phyloP scores from a whole-genome alignment of 64 coral and sea anemone species.

The Montipora capricornis region DNA sequence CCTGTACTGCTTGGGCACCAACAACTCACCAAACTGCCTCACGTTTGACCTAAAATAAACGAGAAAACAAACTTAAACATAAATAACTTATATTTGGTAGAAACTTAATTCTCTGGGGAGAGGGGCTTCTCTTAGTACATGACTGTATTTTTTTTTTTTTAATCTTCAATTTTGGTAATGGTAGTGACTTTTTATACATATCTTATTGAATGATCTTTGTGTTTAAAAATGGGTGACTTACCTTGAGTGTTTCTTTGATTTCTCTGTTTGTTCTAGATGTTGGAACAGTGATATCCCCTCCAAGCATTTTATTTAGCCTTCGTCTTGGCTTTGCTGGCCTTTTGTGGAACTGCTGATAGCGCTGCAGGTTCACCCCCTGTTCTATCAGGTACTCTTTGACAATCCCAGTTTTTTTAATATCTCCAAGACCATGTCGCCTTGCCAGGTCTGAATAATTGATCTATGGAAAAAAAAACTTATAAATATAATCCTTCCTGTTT shows the following conservation, averaged over 20 bases:
- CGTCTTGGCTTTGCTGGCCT: background rate
- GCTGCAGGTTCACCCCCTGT: background rate
- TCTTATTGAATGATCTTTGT: too few species aligned
- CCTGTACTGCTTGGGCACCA: conserved; percentile 48
- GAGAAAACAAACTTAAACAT: background rate
- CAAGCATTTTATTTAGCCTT: conserved; percentile 1
- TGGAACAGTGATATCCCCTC: conserved; percentile 30
- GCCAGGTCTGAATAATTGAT: conserved; percentile 26
- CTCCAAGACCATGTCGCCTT: conserved; percentile 19
- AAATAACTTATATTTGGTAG: too few species aligned
- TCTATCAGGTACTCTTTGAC: conserved; percentile 41
- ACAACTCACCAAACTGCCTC: conserved; percentile 30
- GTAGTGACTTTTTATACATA: too few species aligned
- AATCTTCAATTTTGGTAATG: too few species aligned
- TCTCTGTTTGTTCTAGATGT: conserved; percentile 11
- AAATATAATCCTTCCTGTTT: background rate
- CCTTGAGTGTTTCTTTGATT: conserved; percentile 49
- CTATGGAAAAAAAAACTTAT: too few species aligned
- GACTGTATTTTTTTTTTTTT: too few species aligned
- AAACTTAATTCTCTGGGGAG: too few species aligned
- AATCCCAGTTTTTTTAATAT: background rate
- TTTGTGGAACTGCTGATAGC: conserved; percentile 21
- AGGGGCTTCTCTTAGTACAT: too few species aligned
- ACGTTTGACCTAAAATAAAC: background rate
- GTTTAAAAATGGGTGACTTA: background rate